Evolutionary conservation across 2,797 vertebrate species (phyloP), one percentile per base, ranked within the genome.

Genomic region (Hephaestus fuliginosus): DNA sequence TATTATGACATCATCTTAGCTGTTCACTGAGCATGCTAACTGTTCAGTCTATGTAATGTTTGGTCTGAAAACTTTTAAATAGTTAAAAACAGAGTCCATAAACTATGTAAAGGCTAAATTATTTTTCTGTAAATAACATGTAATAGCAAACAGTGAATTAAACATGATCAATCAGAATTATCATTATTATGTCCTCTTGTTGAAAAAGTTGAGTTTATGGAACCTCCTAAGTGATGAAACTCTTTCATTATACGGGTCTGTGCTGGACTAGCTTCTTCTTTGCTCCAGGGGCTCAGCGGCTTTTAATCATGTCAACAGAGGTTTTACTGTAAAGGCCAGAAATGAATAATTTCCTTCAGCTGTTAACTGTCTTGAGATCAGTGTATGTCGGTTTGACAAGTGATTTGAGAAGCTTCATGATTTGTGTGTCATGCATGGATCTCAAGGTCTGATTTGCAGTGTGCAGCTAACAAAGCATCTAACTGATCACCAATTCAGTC

Each of bases 141-240:
- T 2, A 41, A 22, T 13, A n/a, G 56, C 0, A 3, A 43, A 41
- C 41, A 56, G 28, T 1, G 36, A 69, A 11, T 70, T 15, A 25
- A 7, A 49, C 22, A 25, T 28, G 1, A 56, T 25, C 15, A 57
- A 3, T 33, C 30, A 33, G 30, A 33, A 33, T 22, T 2, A 8
- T 18, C 25, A 39, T 18, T 13, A 12, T 52, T 14, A 25, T 15
- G 1, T 48, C 57, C 28, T 13, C 1, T 17, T 18, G 6, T 62
- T 66, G 20, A 33, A 0, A 48, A 56, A 2, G 15, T 58, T 14
- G 57, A 69, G 0, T 4, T n/a, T n/a, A 15, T 75, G 72, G 75
- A 88, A 89, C 75, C 88, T 82, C 67, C 75, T 71, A 79, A 82
- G 44, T 86, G 90, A 85, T 89, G 81, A 84, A 85, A 64, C 74